These are phyloP conservation scores for Larimichthys crocea DNA, from an alignment of 2,113 vertebrate genomes.

Conservation along the genomic window DNA sequence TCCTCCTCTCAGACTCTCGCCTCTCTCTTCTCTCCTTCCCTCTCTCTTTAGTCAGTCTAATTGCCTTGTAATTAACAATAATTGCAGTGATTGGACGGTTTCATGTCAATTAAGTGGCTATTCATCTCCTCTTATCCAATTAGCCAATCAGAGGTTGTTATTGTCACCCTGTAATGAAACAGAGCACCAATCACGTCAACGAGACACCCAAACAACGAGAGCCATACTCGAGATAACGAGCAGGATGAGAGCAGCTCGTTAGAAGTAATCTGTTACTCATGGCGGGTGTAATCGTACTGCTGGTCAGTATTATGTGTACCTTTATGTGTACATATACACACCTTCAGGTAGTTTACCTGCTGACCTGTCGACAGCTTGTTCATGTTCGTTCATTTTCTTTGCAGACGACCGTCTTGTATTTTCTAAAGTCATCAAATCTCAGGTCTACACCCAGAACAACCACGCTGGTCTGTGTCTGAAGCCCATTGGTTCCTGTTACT, in stretches of 20 bases:
- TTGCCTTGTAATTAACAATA: constrained; percentile 66
- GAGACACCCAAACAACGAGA: constrained; percentile 23
- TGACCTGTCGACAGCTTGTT: too few species aligned
- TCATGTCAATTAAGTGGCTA: constrained; percentile 64
- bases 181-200: constrained; percentile 53
- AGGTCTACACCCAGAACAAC: too few species aligned
- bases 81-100: constrained; percentile 66
- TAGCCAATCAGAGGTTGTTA: constrained; percentile 71
- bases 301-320: too few species aligned
- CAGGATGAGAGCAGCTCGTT: constrained; percentile 14
- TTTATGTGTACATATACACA: too few species aligned
- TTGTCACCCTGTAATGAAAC: constrained; percentile 45
- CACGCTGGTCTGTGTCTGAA: too few species aligned
- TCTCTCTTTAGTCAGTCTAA: constrained; percentile 41
- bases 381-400: too few species aligned
- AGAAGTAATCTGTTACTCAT: constrained; percentile 18
- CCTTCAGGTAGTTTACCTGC: too few species aligned
- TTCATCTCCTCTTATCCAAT: constrained; percentile 70
- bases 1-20: neutral
- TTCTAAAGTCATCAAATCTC: too few species aligned
- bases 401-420: too few species aligned
- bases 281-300: neutral
- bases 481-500: too few species aligned
- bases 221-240: constrained; percentile 36
- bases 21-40: neutral